Conservation (phyloP, 2,113 vertebrate species). For the Suncus etruscus region DNA sequence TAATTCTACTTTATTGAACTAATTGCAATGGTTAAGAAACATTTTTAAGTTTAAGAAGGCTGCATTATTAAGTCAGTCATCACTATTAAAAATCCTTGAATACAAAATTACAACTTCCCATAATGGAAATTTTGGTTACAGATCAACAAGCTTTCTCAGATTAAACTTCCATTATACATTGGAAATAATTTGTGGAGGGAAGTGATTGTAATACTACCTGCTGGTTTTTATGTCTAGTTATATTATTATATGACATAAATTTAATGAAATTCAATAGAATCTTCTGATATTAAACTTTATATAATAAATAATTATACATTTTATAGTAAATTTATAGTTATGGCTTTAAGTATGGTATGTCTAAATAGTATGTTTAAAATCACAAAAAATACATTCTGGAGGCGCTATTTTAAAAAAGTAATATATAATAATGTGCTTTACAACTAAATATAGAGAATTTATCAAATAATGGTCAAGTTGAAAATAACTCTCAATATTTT, state of each 20-base stretch:
- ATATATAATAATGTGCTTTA: neutral
- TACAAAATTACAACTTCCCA: conserved; percentile 63
- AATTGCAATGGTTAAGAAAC: conserved; percentile 28
- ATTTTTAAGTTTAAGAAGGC: conserved; percentile 49
- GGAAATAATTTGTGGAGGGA: neutral
- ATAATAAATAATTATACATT: neutral
- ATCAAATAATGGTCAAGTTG: neutral
- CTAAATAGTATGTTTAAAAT: neutral
- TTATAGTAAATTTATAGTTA: neutral
- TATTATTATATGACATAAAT: neutral
- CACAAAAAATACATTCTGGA: too few relatives aligned
- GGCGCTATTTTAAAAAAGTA: neutral
- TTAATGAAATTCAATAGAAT: neutral
- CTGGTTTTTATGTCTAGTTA: neutral
- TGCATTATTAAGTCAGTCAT: conserved; percentile 67
- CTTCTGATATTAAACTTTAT: neutral
- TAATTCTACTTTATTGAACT: neutral
- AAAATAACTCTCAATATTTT: neutral
- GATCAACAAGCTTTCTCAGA: conserved; percentile 50
- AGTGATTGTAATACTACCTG: neutral
- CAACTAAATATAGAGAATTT: neutral
- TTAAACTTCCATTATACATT: conserved; percentile 38
- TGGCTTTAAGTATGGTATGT: neutral
- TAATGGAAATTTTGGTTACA: conserved; percentile 59
- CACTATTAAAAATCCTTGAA: conserved; percentile 56